Percentiles rank a stretch among this genome's conserved stretches.
phyloP scores from a whole-genome alignment of 2,113 vertebrate species.

The Gymnorhina tibicen region DNA sequence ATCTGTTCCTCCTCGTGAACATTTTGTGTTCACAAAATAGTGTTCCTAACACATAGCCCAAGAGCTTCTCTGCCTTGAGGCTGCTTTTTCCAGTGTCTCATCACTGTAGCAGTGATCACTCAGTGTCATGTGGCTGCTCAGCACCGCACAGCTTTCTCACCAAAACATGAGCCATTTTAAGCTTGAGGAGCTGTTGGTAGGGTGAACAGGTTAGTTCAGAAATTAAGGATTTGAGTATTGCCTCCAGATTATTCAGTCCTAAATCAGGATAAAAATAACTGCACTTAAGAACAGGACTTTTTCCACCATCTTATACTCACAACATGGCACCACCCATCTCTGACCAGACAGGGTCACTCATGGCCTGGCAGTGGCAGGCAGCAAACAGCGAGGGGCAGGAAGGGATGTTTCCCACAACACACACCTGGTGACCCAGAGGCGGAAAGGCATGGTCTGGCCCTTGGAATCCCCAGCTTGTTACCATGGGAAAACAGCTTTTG shows the following conservation, averaged over 20 bases:
- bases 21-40: neutral
- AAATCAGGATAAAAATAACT: neutral
- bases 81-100: neutral
- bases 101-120: neutral
- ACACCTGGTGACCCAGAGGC: neutral
- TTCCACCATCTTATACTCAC: neutral
- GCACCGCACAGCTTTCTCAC: neutral
- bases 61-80: neutral
- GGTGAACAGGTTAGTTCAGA: neutral
- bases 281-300: neutral
- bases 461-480: neutral
- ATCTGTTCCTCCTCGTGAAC: neutral
- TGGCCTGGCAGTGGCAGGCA: neutral
- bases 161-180: neutral
- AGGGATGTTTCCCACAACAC: neutral
- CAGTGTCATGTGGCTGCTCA: neutral
- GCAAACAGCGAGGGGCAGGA: neutral
- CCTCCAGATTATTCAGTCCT: neutral
- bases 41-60: neutral
- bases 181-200: neutral
- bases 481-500: neutral
- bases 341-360: accelerated
- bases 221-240: neutral
- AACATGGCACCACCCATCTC: neutral
- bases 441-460: neutral